Evolutionary conservation across 2,888 invertebrate genomes (phyloP).

Genomic region (Priocnemis perturbator): DNA sequence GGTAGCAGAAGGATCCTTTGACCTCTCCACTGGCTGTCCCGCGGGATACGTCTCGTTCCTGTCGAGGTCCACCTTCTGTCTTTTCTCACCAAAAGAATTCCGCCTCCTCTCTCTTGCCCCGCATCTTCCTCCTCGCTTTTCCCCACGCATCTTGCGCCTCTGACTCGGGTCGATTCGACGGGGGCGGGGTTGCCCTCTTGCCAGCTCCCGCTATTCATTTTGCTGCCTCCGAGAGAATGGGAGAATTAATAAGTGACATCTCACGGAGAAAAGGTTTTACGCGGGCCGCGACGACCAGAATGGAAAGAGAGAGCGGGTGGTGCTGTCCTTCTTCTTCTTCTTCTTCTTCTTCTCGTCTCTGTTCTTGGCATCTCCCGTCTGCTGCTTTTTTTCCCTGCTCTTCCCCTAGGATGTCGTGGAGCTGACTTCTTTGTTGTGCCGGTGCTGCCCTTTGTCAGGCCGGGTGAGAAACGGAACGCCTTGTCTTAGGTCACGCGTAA

Average conservation of each 20-base stretch:
- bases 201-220: conserved; percentile 67
- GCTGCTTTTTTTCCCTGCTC: conserved; percentile 4
- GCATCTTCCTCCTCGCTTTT: neutral
- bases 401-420: conserved; percentile 16
- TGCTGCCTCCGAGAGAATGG: conserved; percentile 64
- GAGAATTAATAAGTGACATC: conserved; percentile 75
- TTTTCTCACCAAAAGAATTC: conserved; percentile 55
- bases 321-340: conserved; percentile 4
- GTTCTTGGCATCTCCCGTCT: neutral
- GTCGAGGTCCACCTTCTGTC: conserved; percentile 54
- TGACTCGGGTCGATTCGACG: conserved; percentile 30
- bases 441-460: conserved; percentile 51
- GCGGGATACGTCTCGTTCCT: conserved; percentile 62
- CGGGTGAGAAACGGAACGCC: conserved; percentile 53
- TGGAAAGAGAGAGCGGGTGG: neutral
- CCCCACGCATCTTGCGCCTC: conserved; percentile 14
- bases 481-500: conserved; percentile 60
- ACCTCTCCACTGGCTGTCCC: conserved; percentile 68
- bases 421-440: conserved; percentile 58
- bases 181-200: conserved; percentile 36
- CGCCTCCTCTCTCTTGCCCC: conserved; percentile 18
- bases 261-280: conserved; percentile 66
- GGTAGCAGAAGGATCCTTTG: conserved; percentile 70
- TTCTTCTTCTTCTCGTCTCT: conserved; percentile 19
- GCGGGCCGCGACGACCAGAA: conserved; percentile 43